Conservation (phyloP, 2,797 vertebrate species). For the Falco berigora region DNA sequence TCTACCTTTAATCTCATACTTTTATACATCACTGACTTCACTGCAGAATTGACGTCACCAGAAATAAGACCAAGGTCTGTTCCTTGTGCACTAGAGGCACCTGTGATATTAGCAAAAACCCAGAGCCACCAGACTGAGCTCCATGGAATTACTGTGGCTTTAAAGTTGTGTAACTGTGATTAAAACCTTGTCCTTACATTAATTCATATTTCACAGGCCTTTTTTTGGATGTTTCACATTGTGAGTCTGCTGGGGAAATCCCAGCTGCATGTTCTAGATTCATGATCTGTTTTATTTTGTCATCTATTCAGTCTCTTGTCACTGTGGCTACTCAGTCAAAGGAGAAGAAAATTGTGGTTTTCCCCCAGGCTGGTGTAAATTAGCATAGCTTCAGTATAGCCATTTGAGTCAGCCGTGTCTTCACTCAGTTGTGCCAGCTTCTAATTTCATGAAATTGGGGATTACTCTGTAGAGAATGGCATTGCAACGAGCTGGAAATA, state of each 20-base stretch:
- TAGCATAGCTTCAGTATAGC: neutral
- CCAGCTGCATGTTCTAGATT: neutral
- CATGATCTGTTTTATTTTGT: constrained; percentile 2
- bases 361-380: neutral
- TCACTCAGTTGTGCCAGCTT: neutral
- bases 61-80: neutral
- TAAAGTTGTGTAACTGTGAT: neutral
- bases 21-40: neutral
- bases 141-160: neutral
- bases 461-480: neutral
- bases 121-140: neutral
- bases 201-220: neutral
- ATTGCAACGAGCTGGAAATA: neutral
- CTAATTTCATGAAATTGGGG: neutral
- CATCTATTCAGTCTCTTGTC: neutral
- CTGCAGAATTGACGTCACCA: neutral
- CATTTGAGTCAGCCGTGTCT: neutral
- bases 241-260: neutral
- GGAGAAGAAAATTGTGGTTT: neutral
- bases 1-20: neutral
- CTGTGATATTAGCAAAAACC: neutral
- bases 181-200: neutral
- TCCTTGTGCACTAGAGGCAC: neutral
- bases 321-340: neutral
- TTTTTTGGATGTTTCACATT: neutral